Evolutionary conservation across 2,113 vertebrate genomes (phyloP).

Genomic region (Paradoxurus hermaphroditus): DNA sequence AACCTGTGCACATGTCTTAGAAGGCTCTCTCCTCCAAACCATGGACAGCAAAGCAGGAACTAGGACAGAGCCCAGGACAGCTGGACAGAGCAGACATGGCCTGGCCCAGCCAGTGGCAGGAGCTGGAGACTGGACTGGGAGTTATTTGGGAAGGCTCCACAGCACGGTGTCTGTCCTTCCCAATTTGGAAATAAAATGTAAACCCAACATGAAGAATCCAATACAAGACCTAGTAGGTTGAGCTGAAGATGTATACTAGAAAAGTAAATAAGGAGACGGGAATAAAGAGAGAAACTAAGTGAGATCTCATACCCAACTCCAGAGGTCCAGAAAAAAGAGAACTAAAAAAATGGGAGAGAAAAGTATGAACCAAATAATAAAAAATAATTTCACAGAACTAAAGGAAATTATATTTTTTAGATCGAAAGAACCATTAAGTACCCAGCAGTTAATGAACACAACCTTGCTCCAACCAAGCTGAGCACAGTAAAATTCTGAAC

Average conservation of each 20-base stretch:
- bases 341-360: not conserved
- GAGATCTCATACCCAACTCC: not conserved
- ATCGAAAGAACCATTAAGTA: not conserved
- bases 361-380: not conserved
- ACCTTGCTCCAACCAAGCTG: not conserved
- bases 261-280: not conserved
- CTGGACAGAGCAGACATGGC: not conserved
- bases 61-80: not conserved
- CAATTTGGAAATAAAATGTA: not conserved
- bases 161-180: not conserved
- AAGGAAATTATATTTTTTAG: not conserved
- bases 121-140: no score
- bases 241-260: not conserved
- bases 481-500: not conserved
- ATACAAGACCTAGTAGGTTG: not conserved
- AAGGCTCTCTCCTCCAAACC: rapidly evolving
- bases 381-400: not conserved
- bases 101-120: not conserved
- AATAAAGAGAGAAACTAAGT: not conserved
- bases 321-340: not conserved
- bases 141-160: not conserved
- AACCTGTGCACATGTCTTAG: no score
- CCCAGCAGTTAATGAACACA: not conserved
- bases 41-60: not conserved
- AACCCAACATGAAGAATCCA: not conserved